phyloP scores from a whole-genome alignment of 53 echinoderm and acorn worm genomes.

The Luidia sarsii region DNA sequence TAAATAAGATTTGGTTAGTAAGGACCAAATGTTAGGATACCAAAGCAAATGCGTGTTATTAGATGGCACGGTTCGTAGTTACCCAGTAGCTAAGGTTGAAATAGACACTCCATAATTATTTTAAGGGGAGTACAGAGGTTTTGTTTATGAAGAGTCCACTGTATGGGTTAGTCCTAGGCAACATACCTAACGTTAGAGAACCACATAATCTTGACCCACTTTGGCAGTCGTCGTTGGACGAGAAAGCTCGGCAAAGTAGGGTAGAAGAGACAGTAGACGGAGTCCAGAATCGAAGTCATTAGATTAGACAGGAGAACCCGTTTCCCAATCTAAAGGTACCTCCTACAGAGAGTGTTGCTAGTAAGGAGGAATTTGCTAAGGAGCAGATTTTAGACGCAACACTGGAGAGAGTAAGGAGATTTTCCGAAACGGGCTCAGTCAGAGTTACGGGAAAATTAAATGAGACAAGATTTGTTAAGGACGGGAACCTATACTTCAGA shows the following conservation, averaged over 20 bases:
- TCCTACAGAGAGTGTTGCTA: background rate
- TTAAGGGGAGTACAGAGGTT: background rate
- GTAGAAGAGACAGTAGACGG: background rate
- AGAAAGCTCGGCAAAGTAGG: no score
- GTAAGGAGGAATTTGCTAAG: background rate
- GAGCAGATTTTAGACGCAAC: background rate
- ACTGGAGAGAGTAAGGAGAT: slow-evolving; percentile 1
- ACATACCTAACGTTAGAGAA: slow-evolving; percentile 2
- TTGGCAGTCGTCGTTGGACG: background rate
- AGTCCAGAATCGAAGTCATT: slow-evolving; percentile 18
- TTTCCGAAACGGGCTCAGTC: background rate
- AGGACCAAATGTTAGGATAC: background rate
- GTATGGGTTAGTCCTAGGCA: slow-evolving; percentile 19
- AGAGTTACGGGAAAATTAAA: background rate
- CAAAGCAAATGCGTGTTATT: background rate
- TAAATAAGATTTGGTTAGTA: background rate
- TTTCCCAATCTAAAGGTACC: background rate
- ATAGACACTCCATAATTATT: slow-evolving; percentile 17
- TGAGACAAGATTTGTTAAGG: slow-evolving; percentile 11
- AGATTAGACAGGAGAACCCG: background rate
- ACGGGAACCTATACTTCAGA: background rate
- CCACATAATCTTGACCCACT: background rate
- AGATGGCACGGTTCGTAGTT: slow-evolving; percentile 9
- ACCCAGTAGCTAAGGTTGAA: background rate
- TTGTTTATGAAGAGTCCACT: slow-evolving; percentile 20